Base-by-base conservation (phyloP, 2,888 invertebrate genomes). In the Mimas tiliae region DNA sequence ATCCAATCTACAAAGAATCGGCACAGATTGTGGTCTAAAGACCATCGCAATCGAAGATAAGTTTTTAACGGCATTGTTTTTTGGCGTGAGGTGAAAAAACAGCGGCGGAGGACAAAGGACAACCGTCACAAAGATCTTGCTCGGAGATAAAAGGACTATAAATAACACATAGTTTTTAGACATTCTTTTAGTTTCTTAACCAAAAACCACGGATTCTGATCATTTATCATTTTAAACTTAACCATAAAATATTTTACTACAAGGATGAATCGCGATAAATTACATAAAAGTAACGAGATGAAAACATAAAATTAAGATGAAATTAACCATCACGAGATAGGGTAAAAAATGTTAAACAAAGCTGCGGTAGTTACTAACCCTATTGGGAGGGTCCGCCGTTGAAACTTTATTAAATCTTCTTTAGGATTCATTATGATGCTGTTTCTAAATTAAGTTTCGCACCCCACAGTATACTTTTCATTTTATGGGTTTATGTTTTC, bases 1-100 rank as follows among this genome's bases (percentile, higher is more conserved):
- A 90, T 91, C 66, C 68, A 63, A 91, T 92, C 91, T 90, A 85
- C 86, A 90, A 88, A 88, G 87, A 84, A 87, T 88, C 89, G 81
- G 89, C 90, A 80, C 79, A 83, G 86, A 85, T 87, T 83, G 81
- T 80, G 77, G 73, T 69, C 75, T 76, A 79, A 79, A 80, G 79
- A 75, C 80, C 77, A 81, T 80, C 70, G 82, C 81, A 79, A 85
- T 84, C 86, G 80, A 81, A 76, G 77, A 77, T 78, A 77, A 78
- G 72, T 78, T 79, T 78, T 79, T 87, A 86, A 87, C 82, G 85
- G 87, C 82, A 83, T 79, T 81, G 83, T 89, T 90, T 90, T 89
- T 88, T 82, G 74, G 80, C 79, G 70, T 69, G 66, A 68, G 63
- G 72, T 72, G 80, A 86, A 88, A 88, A 89, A 88, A 85, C 77